phyloP scores from a whole-genome alignment of 92 coral and sea anemone genomes.

The Plumapathes pennacea region DNA sequence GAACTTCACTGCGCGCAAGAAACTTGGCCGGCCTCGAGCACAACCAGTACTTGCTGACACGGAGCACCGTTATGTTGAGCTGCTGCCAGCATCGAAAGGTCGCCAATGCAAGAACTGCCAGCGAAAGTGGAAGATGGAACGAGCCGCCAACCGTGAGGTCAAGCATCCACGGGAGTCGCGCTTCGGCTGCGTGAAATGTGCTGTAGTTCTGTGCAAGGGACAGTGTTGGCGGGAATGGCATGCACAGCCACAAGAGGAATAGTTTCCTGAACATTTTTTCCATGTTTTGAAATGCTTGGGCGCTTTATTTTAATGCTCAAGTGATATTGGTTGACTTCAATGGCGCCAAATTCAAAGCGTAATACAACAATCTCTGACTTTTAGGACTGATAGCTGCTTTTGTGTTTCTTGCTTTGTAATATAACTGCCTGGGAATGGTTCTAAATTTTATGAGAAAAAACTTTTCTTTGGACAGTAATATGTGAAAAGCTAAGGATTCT shows the following conservation, averaged over 20 bases:
- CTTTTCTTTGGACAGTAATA: neutral
- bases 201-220: constrained; percentile 7
- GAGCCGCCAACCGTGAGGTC: neutral
- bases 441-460: no score
- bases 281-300: no score
- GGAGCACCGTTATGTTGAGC: neutral
- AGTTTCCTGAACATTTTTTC: no score
- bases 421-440: no score
- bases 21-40: constrained; percentile 1
- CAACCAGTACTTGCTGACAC: constrained; percentile 1
- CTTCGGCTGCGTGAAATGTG: neutral
- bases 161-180: neutral
- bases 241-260: no score
- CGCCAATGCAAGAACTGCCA: neutral
- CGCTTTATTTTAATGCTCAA: no score
- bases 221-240: neutral
- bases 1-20: neutral
- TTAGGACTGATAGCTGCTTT: no score
- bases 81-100: neutral
- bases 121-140: neutral
- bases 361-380: no score
- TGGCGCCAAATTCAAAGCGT: no score
- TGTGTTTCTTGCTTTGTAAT: no score
- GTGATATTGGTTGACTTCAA: no score
- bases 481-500: constrained; percentile 10